A percentile compares a stretch with the other conserved stretches of the same genome.
Evolutionary conservation across 2,113 vertebrate genomes (phyloP).

Genomic region (Sterrhoptilus dennistouni): DNA sequence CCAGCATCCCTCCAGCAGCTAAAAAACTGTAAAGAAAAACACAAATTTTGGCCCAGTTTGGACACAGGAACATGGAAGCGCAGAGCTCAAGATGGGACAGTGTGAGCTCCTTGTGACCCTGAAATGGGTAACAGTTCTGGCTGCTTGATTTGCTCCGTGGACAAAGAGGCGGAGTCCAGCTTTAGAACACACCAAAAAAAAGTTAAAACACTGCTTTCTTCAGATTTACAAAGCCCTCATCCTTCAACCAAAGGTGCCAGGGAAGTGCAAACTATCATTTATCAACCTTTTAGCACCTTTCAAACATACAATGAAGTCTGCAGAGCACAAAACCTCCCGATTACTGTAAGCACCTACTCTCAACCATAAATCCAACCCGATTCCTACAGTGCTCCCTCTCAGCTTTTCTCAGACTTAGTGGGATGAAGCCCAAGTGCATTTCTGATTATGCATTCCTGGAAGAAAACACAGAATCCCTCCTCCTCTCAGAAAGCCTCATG

Average conservation of each 20-base stretch:
- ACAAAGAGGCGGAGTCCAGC: not conserved
- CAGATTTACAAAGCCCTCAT: not conserved
- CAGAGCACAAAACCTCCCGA: not conserved
- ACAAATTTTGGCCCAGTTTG: not conserved
- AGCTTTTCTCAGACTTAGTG: not conserved
- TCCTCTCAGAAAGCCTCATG: not conserved
- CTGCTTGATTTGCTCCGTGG: not conserved
- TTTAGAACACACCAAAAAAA: not conserved
- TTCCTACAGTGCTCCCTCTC: not conserved
- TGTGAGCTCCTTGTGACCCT: not conserved
- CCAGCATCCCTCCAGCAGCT: not conserved
- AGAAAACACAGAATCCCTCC: not conserved
- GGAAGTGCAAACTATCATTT: not conserved
- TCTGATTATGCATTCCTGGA: not conserved
- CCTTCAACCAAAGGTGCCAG: not conserved
- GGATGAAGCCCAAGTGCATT: not conserved
- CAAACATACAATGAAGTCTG: not conserved
- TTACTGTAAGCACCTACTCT: not conserved
- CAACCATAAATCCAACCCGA: not conserved
- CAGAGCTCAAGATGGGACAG: not conserved
- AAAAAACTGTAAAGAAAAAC: not conserved
- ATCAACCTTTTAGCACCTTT: not conserved
- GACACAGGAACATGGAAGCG: not conserved
- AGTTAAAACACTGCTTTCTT: not conserved
- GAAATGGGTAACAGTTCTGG: not conserved